Evolutionary conservation across 2,797 vertebrate genomes (phyloP), one percentile per base, ranked within the genome.

Genomic region (Anguilla obscura): DNA sequence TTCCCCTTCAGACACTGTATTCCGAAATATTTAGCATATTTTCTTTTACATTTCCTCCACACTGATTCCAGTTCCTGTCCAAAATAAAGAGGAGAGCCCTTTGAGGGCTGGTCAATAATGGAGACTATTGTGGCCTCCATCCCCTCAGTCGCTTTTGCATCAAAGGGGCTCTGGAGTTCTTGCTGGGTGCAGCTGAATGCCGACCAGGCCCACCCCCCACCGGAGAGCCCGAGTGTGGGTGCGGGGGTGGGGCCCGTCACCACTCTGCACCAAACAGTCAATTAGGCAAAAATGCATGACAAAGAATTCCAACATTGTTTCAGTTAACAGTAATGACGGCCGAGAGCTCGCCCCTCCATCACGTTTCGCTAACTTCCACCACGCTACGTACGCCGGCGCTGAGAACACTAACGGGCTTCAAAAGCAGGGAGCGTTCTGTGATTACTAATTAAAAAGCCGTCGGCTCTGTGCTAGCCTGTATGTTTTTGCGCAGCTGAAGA

Each of bases 281-380:
- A 96, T 96, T 95, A 95, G 93, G 93, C 92, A 95, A 95, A 96
- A 95, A 96, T 96, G 95, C 95, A 94, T 95, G 94, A 96, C 94
- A 95, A 94, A 93, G 95, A 94, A 95, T 94, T 93, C 92, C 88
- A 85, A 91, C 94, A 94, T 95, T 95, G 94, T 96, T 95, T 96
- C 91, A 94, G 90, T 94, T 76, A 92, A 95, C 87, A 92, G 90
- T 94, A 93, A 94, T 94, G 93, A 95, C 92, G 94, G 93, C 90
- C 48, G 30, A 33, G 40, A 76, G 30, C 60, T 24, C 48, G 85
- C 48, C 33, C 92, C 40, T 93, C 92, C 90, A 90, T 90, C 91
- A 91, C 90, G 91, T 90, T 79, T 82, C 79, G 24, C 79, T 18
- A 82, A 12, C 45, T n/a, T 82, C 79, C 79, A 48, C 45, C 24